These are phyloP conservation scores for Acrocephalus kingi DNA, from an alignment of 2,113 vertebrate genomes.

Conservation along the genomic window DNA sequence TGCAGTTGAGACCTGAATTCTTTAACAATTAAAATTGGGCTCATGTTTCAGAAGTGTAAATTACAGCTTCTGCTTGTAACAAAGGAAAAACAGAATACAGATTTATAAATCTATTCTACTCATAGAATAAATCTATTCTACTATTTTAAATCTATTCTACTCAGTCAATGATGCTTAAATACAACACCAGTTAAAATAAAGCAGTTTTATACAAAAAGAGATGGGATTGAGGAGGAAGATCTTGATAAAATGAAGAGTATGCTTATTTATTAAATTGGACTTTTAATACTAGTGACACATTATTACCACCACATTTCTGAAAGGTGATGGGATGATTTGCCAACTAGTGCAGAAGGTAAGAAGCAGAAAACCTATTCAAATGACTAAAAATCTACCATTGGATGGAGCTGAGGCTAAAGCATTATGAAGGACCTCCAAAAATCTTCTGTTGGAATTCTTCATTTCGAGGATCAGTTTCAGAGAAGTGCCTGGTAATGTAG, in stretches of 20 bases:
- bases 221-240: background rate
- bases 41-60: background rate
- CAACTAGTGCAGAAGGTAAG: background rate
- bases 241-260: background rate
- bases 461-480: background rate
- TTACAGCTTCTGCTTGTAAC: background rate
- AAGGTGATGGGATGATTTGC: background rate
- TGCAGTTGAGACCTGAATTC: background rate
- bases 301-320: background rate
- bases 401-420: background rate
- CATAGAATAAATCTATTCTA: background rate
- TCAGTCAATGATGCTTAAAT: background rate
- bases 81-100: background rate
- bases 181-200: background rate
- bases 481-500: background rate
- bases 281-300: background rate
- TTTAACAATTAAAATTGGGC: accelerated
- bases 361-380: background rate
- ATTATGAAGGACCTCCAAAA: background rate
- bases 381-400: background rate
- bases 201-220: background rate
- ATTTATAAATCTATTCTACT: background rate
- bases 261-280: background rate
- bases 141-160: background rate
- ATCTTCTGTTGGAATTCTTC: background rate